Base-by-base conservation (phyloP, 2,888 invertebrate genomes). In the Pristionchus arcanus region DNA sequence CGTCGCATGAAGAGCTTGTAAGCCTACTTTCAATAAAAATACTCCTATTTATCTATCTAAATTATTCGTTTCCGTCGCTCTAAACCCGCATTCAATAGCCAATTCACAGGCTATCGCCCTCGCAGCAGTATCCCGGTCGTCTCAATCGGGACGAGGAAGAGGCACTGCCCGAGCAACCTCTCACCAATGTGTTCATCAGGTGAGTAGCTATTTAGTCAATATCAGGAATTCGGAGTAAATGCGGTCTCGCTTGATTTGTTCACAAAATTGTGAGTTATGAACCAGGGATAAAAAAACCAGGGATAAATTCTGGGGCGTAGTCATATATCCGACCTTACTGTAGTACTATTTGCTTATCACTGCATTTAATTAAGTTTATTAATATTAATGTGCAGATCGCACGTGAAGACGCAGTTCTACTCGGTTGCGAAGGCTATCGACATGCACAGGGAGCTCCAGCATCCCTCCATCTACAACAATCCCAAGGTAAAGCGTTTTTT, bases 381-480 rank as follows among this genome's bases (percentile, higher is more conserved):
- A 55, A 55, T 55, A 11, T 66, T 49, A 55, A 81, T 89, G 89
- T 87, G 90, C 85, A 92, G 93, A 89, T 87, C 90, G 25, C 87
- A 91, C 42, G 93, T 94, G 88, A 96, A 96, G 91, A 96, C 96
- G 96, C 96, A 96, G 90, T 96, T 96, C 90, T 97, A 97, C 95
- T 95, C 97, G 0, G 96, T 97, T 2, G 96, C 96, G 28, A 97
- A 98, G 93, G 98, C 98, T 0, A 96, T 98, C 25, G 96, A 96
- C 91, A 97, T 97, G 90, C 97, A 97, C 94, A 96, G 97, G 85
- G 97, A 98, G 95, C 97, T 97, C 0, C 97, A 97, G 95, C 97
- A 97, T 95, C 97, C 97, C 0, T 96, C 97, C 0, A 97, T 98
- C 96, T 97, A 97, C 94, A 97, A 98, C 95, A 96, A 96, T 66